Conservation (phyloP, 1,140 invertebrate species). For the Drosophila tropicalis region DNA sequence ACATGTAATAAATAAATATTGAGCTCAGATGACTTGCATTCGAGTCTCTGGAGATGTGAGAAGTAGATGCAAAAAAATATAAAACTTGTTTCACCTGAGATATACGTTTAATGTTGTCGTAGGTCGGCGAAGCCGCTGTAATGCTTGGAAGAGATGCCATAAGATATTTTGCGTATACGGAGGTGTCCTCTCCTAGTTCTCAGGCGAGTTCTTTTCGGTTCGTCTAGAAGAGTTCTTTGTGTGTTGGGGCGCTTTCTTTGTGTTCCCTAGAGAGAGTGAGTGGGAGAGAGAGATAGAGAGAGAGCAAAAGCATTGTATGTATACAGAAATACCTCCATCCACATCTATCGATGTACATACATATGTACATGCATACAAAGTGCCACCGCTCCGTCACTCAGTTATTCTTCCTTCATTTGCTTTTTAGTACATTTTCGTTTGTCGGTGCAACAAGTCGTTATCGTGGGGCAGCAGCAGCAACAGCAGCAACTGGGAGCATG, state of each 20-base stretch:
- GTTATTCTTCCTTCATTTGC: slow-evolving; percentile 65
- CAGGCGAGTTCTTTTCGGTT: slow-evolving; percentile 7
- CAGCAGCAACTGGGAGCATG: slow-evolving; percentile 11
- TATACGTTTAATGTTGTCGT: not conserved
- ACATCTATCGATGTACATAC: not conserved
- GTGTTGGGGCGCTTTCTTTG: slow-evolving; percentile 9
- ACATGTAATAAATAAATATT: not conserved
- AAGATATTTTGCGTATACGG: not conserved
- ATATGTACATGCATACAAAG: slow-evolving; percentile 4
- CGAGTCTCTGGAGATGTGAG: not conserved
- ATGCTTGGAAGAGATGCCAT: not conserved
- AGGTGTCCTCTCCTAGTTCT: not conserved
- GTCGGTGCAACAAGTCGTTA: slow-evolving; percentile 72
- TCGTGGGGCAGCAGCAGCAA: slow-evolving; percentile 30
- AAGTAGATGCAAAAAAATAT: not conserved
- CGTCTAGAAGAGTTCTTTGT: slow-evolving; percentile 13
- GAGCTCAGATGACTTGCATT: not conserved
- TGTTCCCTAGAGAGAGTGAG: not conserved
- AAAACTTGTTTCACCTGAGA: slow-evolving; percentile 6
- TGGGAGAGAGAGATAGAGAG: not conserved
- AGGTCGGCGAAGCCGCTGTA: not conserved
- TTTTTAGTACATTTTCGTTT: slow-evolving; percentile 63
- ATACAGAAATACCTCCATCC: not conserved
- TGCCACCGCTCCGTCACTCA: slow-evolving; percentile 25
- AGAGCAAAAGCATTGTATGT: not conserved